phyloP scores from a whole-genome alignment of 2,888 invertebrate genomes.

The Notocelia uddmanniana region DNA sequence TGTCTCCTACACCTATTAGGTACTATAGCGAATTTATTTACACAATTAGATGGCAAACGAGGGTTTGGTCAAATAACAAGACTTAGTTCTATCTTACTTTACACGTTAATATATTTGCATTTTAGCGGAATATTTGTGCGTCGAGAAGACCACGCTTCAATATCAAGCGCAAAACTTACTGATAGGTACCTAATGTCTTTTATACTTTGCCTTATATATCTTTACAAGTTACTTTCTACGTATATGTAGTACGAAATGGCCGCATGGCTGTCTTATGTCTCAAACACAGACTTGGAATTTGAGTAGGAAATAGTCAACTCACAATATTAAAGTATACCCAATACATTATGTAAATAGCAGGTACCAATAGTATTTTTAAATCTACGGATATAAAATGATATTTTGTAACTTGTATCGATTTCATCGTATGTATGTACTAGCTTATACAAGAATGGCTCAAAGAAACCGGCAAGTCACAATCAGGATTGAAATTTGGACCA shows the following conservation, averaged over 20 bases:
- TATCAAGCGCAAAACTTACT: slow-evolving; percentile 30
- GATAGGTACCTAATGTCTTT: slow-evolving; percentile 30
- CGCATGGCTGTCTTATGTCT: slow-evolving; percentile 7
- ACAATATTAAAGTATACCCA: too few relatives aligned
- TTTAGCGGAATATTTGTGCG: slow-evolving; percentile 63
- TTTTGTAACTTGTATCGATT: slow-evolving; percentile 11
- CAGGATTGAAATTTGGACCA: slow-evolving; percentile 31
- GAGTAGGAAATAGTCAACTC: background rate
- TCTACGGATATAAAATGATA: background rate
- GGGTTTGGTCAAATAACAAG: slow-evolving; percentile 69
- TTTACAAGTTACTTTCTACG: slow-evolving; percentile 37
- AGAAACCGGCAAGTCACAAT: slow-evolving; percentile 33
- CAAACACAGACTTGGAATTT: slow-evolving; percentile 12
- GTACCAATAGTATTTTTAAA: slow-evolving; percentile 1
- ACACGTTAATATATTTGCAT: slow-evolving; percentile 58
- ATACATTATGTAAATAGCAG: too few relatives aligned
- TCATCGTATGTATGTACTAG: slow-evolving; percentile 26
- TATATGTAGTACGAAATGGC: slow-evolving; percentile 24
- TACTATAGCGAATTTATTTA: slow-evolving; percentile 60
- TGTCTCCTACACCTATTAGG: slow-evolving; percentile 51
- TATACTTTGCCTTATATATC: slow-evolving; percentile 37
- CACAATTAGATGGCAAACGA: slow-evolving; percentile 79
- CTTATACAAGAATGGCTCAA: slow-evolving; percentile 26
- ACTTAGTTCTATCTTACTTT: slow-evolving; percentile 54
- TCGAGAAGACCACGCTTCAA: slow-evolving; percentile 53